Evolutionary conservation across 2,113 vertebrate species (phyloP), one percentile per base, ranked within the genome.

Genomic region (Nansenia antarctica): DNA sequence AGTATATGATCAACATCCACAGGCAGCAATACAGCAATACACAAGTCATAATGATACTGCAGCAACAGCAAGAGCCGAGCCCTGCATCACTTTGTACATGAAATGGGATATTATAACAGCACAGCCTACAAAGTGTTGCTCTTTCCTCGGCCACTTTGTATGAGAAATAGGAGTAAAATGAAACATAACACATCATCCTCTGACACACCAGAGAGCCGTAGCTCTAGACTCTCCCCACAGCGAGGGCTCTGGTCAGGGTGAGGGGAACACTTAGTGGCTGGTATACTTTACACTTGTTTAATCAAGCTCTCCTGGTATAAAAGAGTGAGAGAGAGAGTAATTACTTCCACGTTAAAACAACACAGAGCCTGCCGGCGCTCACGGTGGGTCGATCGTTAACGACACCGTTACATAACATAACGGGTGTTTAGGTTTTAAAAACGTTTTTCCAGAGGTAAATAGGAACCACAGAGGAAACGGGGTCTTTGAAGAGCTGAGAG

Each of bases 271-370:
- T 84, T 73, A 70, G 65, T 24, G 78, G 54, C 74, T 47, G 39
- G 77, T 78, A 62, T 78, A 76, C 68, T 86, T 85, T 70, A 74
- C 68, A 67, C 73, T 76, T 47, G 54, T 85, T 84, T 84, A 72
- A 84, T 84, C 81, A 82, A 83, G 74, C 39, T 77, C 74, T 79
- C 72, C 69, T 65, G 65, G 32, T 74, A 11, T 15, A n/a, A 47
- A 53, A 32, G 15, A 34, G 32, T 57, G 30, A 42, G 37, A 31
- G 52, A n/a, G 62, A 75, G 79, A 78, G 81, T 84, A 85, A 89
- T 85, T 86, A 85, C 79, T 85, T 81, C 74, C 80, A 84, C 62
- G 60, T 85, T 85, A 82, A 82, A 82, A 84, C 78, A 87, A 87
- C 82, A 85, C 26, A 5, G 5, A 65, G 76, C 70, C 81, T 78